phyloP scores from a whole-genome alignment of 2,888 invertebrate genomes.

The Uropetala carovei region DNA sequence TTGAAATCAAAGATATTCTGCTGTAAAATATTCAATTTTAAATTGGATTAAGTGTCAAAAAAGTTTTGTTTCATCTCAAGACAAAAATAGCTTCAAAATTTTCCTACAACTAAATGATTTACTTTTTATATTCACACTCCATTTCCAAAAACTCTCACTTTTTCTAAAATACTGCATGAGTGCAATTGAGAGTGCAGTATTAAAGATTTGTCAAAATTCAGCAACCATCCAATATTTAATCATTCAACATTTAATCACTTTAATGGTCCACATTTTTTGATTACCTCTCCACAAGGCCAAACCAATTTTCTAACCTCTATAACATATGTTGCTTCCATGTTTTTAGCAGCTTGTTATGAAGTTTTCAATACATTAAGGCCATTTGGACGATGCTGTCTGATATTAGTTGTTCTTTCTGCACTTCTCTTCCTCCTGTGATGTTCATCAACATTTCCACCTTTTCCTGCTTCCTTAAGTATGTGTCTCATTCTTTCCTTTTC shows the following conservation, averaged over 20 bases:
- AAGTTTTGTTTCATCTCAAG: conserved; percentile 37
- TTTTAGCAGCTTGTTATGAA: conserved; percentile 51
- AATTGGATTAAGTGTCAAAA: conserved; percentile 46
- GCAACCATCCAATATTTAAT: conserved; percentile 39
- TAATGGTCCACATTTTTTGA: conserved; percentile 58
- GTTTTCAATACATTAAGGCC: conserved; percentile 31
- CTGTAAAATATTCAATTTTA: conserved; percentile 17
- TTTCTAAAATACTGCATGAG: conserved; percentile 56
- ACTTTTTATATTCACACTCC: conserved; percentile 34
- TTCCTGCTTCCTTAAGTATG: conserved; percentile 67
- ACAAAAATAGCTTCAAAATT: conserved; percentile 64
- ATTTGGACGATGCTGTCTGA: not conserved
- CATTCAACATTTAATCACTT: conserved; percentile 54
- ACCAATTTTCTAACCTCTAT: conserved; percentile 40
- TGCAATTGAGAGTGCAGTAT: conserved; percentile 27
- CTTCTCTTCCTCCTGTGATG: conserved; percentile 26
- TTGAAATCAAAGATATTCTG: conserved; percentile 29
- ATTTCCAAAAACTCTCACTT: conserved; percentile 58
- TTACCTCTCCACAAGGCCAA: conserved; percentile 37
- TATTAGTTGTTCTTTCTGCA: not conserved
- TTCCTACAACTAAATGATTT: conserved; percentile 58
- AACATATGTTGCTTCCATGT: not conserved
- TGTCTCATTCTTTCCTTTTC: conserved; percentile 68
- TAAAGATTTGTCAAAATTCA: not conserved
- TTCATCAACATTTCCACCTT: not conserved